These are phyloP conservation scores for Hycleus cichorii DNA, from an alignment of 1,140 invertebrate species.

Conservation along the genomic window DNA sequence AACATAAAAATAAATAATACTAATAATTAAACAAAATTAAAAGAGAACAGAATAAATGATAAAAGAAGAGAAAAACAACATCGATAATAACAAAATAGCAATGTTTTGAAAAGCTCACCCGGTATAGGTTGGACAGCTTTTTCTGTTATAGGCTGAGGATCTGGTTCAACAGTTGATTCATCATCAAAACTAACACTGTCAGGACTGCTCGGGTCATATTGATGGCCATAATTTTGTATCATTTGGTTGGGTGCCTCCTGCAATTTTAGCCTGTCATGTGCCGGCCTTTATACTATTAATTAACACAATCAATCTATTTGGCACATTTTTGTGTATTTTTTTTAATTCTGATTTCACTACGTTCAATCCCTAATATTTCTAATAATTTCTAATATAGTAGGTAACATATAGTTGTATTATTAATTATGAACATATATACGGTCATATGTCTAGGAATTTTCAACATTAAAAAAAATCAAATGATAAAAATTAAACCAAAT, in stretches of 20 bases:
- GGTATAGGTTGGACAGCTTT: constrained; percentile 27
- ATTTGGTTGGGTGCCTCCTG: constrained; percentile 42
- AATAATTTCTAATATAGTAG: background rate
- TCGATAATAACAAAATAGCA: background rate
- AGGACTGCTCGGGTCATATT: constrained; percentile 30
- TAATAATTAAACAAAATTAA: too few relatives aligned
- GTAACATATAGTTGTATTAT: constrained; percentile 1
- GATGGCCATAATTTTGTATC: constrained; percentile 34
- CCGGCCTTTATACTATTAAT: constrained; percentile 5
- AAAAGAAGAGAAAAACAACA: background rate
- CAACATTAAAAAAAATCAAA: background rate
- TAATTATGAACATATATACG: constrained; percentile 1
- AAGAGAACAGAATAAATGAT: too few relatives aligned
- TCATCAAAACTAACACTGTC: constrained; percentile 34
- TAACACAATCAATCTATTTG: constrained; percentile 1
- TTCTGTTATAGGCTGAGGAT: constrained; percentile 29
- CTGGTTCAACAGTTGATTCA: constrained; percentile 30
- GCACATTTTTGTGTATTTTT: too few relatives aligned
- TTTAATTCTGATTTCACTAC: background rate
- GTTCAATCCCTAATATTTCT: background rate
- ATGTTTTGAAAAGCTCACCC: constrained; percentile 31
- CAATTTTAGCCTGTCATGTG: constrained; percentile 31
- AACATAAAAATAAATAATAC: too few relatives aligned
- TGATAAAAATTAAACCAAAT: background rate
- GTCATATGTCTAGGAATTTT: background rate